Evolutionary conservation across 64 coral and sea anemone species (phyloP), one percentile per base, ranked within the genome.

Genomic region (Catalaphyllia jardinei): DNA sequence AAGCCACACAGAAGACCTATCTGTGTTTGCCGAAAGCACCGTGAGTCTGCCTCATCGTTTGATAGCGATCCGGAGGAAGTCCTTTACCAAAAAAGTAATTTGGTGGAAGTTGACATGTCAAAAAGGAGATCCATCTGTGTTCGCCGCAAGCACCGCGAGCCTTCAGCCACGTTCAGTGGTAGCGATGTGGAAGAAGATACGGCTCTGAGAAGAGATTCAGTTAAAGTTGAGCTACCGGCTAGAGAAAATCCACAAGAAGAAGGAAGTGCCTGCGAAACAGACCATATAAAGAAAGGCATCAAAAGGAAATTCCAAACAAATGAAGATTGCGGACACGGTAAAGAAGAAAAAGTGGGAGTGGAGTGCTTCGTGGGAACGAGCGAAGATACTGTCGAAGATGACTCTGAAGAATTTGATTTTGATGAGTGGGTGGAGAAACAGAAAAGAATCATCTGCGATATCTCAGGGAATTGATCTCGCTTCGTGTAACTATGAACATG

Each of bases 191-290:
- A 72, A 72, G 69, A 72, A 72, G 69, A 72, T 72, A 72, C 69
- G 69, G 69, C 69, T 72, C 69, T 72, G 69, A 72, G 69, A 72
- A 72, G 69, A 72, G 69, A 72, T 72, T 72, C 69, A 72, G 69
- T 72, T 28, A 25, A 72, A 72, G 69, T 72, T 72, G 69, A 72
- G 69, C 69, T 35, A 35, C 33, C 33, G 33, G 33, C 33, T 35
- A 35, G 33, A 35, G 28, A 74, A 74, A 74, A 74, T 74, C 72
- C 5, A 74, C 4, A 74, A 74, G 72, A 35, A 35, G 33, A 74
- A 74, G 28, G 28, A 31, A 74, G 72, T 31, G 72, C 72, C 28
- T 74, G 29, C 9, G 72, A 74, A 74, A 31, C 17, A 31, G 28
- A 74, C 28, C 27, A 74, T 35, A 74, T 17, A 74, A 11, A 74